Base-by-base conservation (phyloP, 1,140 invertebrate genomes). In the Drosophila littoralis region DNA sequence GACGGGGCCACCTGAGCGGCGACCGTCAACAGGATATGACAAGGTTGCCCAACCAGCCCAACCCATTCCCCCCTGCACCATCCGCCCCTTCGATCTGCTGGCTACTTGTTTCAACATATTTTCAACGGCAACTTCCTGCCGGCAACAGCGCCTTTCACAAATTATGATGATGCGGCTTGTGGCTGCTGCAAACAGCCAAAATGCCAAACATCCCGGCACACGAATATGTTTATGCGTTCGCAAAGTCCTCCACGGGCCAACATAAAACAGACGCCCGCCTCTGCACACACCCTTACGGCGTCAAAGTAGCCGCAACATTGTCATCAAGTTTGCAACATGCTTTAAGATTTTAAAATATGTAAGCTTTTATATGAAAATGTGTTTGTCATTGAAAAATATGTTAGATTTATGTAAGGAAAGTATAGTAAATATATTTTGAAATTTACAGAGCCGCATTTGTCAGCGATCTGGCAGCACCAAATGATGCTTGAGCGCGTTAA, bases 11-110 rank as follows among this genome's bases (percentile, higher is more conserved):
- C 59, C 74, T 71, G 68, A 84, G 68, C 74, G 64, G 73, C 73
- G 70, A 70, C 22, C 74, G 79, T 78, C 83, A 80, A 88, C 83
- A 83, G 83, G 83, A 88, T 88, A 89, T 89, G 83, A 88, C 83
- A 83, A 77, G 79, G 78, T 86, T 60, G 69, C 46, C 75, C 76
- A 55, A 12, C 46, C 17, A 15, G 2, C 10, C 38, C 46, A 50
- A 42, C 10, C 35, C 38, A 15, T 43, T 42, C 7, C 52, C 40
- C 52, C 38, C 42, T 6, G 42, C 51, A 35, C 36, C 35, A 28
- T 17, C 40, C 17, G 28, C 38, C n/a, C 52, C 38, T 17, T n/a
- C 22, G 6, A 8, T 43, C 15, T 46, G 1, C 64, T 60, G 55
- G 55, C 35, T 65, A 58, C 52, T 78, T 51, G 60, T 76, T 69